phyloP scores from a whole-genome alignment of 2,888 invertebrate species.

The Physocephala rufipes region DNA sequence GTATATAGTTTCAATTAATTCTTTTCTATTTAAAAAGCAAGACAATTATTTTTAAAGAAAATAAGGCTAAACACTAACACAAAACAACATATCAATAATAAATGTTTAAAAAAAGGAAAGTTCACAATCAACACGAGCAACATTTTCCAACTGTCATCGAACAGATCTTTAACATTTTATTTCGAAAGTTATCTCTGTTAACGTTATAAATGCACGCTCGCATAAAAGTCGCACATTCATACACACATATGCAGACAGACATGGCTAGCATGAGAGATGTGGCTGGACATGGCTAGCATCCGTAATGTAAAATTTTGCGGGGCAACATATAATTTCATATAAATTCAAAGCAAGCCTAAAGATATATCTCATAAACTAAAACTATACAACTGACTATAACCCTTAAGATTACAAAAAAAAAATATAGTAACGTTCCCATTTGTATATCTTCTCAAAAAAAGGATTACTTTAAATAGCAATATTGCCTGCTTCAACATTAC shows the following conservation, averaged over 20 bases:
- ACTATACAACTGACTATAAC: too few relatives aligned
- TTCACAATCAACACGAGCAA: background rate
- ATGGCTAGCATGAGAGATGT: too few relatives aligned
- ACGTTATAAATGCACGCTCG: constrained; percentile 22
- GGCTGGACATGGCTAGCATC: too few relatives aligned
- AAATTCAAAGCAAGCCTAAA: too few relatives aligned
- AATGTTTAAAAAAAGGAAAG: background rate
- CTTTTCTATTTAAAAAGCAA: constrained; percentile 9
- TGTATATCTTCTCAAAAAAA: too few relatives aligned
- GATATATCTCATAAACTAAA: too few relatives aligned
- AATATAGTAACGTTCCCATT: too few relatives aligned
- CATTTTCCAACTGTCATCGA: background rate
- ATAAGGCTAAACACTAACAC: constrained; percentile 29
- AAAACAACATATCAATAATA: constrained; percentile 13
- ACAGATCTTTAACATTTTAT: background rate
- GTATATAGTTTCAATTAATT: constrained; percentile 8
- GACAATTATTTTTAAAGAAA: constrained; percentile 19
- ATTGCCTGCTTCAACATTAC: too few relatives aligned
- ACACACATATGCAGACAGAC: constrained; percentile 22
- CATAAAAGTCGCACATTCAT: constrained; percentile 25
- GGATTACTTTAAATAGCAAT: too few relatives aligned
- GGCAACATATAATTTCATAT: too few relatives aligned
- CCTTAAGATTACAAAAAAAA: too few relatives aligned
- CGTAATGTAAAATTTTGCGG: too few relatives aligned
- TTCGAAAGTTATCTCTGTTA: constrained; percentile 5